phyloP scores from a whole-genome alignment of 35 echinoderm and acorn worm species.

The Patiria miniata region DNA sequence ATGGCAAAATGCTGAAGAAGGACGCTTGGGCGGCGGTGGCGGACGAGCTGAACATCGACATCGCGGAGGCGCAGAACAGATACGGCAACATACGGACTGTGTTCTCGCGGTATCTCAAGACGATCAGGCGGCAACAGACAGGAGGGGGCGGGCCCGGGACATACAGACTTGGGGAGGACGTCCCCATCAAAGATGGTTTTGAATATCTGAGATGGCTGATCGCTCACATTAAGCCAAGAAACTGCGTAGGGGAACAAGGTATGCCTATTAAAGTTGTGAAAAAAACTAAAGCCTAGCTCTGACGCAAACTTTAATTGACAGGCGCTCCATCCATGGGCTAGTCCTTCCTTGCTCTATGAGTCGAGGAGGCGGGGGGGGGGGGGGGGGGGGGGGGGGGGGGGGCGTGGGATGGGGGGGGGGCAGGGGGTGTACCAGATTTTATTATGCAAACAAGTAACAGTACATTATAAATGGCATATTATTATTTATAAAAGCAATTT shows the following conservation, averaged over 20 bases:
- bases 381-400: background rate
- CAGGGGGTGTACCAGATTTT: background rate
- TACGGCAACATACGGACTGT: background rate
- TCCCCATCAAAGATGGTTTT: background rate
- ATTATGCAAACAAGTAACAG: no score
- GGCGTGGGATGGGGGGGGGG: background rate
- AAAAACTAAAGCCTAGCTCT: no score
- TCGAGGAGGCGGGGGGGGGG: background rate
- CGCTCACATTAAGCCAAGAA: background rate
- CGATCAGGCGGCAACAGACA: background rate
- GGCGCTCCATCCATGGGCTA: no score
- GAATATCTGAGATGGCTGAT: conserved; percentile 4
- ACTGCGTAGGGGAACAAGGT: background rate
- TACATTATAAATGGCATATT: no score
- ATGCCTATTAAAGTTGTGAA: no score
- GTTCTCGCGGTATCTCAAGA: conserved; percentile 10
- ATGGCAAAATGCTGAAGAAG: background rate
- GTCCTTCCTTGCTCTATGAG: no score
- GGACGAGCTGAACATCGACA: background rate
- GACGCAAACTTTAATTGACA: no score
- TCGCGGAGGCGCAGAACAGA: background rate
- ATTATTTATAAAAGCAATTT: no score
- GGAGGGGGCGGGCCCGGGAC: background rate
- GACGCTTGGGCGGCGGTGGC: background rate
- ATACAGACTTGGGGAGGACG: background rate